Base-by-base conservation (phyloP, 2,797 vertebrate genomes). In the Momotus momota region DNA sequence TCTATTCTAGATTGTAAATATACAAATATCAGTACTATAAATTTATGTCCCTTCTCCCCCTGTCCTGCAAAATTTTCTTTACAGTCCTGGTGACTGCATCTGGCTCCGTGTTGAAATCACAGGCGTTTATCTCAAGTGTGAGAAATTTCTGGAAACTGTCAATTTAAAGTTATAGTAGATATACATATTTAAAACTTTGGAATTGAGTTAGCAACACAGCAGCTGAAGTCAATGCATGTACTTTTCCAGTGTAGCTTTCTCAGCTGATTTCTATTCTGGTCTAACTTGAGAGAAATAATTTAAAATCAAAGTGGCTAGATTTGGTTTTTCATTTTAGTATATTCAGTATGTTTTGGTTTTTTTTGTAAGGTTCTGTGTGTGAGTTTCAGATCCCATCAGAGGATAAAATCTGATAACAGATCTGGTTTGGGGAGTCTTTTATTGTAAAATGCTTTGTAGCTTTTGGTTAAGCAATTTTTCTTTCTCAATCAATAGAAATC, bases 261-360 rank as follows among this genome's bases (percentile, higher is more conserved):
- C 52, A 84, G 85, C 73, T 91, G 0, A 4, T 94, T 97, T 95
- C 67, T 96, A 6, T 97, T 93, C 61, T 93, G 33, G 64, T 95
- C 54, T 91, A 91, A 81, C 86, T 94, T 87, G 73, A 94, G 40
- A 74, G 77, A 96, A 91, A 72, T 87, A 90, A 81, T 88, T 82
- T 89, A 48, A 89, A 95, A 74, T 83, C 31, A 31, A 73, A 90
- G 65, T 60, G 66, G 43, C 54, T 91, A 58, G 18, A 7, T 93
- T 86, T 77, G 41, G 16, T 70, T 64, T 86, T 66, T 90, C 51
- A 57, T 55, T 90, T 88, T 33, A 25, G 26, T 60, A 25, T 93
- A 71, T 82, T 81, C 10, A 54, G 1, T 83, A 46, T 85, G 54
- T 26, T 35, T 35, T 35, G n/a, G 71, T 74, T 95, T 96, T 83